Conservation (phyloP, 2,797 vertebrate genomes). For the Buphagus erythrorhynchus region DNA sequence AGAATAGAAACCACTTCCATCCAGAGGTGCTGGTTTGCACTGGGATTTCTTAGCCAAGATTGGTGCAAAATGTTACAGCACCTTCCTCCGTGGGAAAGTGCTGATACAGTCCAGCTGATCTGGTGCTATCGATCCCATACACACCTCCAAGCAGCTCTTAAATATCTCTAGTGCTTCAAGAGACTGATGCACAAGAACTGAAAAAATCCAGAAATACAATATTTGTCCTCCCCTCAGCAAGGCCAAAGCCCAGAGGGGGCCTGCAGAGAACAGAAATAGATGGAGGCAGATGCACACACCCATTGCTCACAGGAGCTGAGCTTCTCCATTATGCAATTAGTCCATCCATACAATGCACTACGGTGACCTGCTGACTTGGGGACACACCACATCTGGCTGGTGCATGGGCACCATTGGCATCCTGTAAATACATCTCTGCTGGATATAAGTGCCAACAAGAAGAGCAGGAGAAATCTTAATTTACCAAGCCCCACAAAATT, state of each 20-base stretch:
- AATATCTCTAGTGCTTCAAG: neutral
- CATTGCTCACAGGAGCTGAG: neutral
- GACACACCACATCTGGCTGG: conserved; percentile 8
- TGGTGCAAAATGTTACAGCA: neutral
- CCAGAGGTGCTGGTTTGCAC: neutral
- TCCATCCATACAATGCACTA: neutral
- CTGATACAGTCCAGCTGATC: neutral
- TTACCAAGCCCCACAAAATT: neutral
- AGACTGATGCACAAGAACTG: neutral
- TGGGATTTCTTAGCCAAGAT: neutral
- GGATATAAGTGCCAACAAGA: neutral
- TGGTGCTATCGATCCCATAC: neutral
- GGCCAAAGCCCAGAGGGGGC: neutral
- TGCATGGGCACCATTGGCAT: neutral
- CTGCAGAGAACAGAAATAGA: neutral
- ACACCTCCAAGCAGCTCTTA: neutral
- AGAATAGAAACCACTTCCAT: neutral
- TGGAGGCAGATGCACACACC: neutral
- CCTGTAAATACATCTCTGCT: neutral
- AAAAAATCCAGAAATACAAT: neutral
- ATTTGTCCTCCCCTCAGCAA: neutral
- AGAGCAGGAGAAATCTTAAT: neutral
- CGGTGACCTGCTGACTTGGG: neutral
- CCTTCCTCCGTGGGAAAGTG: neutral
- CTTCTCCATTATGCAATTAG: neutral